A percentile compares a stretch with the other conserved stretches of the same genome.
Evolutionary conservation across 2,113 vertebrate genomes (phyloP).

Genomic region (Chlamydotis undulata): DNA sequence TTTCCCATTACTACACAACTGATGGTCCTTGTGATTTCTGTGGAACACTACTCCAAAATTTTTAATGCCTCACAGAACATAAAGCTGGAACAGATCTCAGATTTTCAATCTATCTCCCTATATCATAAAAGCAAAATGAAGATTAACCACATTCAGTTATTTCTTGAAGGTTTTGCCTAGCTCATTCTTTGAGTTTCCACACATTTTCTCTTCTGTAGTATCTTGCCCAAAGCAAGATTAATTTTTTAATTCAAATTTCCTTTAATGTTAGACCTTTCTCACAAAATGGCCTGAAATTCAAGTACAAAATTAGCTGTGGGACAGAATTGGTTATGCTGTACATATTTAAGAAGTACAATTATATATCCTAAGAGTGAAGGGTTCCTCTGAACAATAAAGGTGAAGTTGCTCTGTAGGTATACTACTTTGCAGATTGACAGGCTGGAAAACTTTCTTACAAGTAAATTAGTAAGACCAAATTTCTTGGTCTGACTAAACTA

Average conservation of each 20-base stretch:
- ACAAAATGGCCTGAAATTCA: neutral
- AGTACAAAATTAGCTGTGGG: neutral
- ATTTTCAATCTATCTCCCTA: neutral
- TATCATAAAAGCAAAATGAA: neutral
- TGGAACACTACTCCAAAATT: neutral
- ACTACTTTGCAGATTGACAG: neutral
- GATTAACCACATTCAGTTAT: neutral
- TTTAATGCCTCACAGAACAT: neutral
- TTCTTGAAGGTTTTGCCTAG: neutral
- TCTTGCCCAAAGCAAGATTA: slow-evolving; percentile 20
- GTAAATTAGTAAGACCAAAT: neutral
- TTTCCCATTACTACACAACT: neutral
- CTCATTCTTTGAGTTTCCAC: slow-evolving; percentile 14
- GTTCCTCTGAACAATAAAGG: neutral
- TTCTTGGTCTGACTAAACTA: neutral
- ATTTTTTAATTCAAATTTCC: slow-evolving; percentile 27
- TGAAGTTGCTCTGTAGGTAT: neutral
- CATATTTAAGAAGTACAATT: neutral
- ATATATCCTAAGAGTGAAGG: neutral
- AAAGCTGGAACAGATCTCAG: neutral
- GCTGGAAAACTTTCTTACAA: neutral
- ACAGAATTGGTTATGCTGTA: neutral
- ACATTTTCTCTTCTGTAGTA: neutral
- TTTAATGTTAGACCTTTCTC: slow-evolving; percentile 33
- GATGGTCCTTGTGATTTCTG: neutral